Percentiles rank a stretch among this genome's conserved stretches.
phyloP scores from a whole-genome alignment of 2,113 vertebrate genomes.

The Hippocampus comes region DNA sequence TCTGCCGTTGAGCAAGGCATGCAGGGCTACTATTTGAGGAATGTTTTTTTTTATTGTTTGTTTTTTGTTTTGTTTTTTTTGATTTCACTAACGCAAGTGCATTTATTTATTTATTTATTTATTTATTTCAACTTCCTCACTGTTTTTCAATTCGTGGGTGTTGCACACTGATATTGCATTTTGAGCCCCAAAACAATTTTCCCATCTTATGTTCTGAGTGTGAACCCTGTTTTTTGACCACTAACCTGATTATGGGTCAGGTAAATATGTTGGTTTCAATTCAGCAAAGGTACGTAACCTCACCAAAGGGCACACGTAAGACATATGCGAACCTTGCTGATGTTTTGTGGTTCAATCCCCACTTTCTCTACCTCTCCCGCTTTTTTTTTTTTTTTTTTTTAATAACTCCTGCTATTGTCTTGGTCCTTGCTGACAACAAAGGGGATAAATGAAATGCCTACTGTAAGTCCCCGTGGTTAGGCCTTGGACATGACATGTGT shows the following conservation, averaged over 20 bases:
- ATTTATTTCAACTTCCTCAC: slow-evolving; percentile 31
- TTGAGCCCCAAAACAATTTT: slow-evolving; percentile 29
- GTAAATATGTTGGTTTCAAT: slow-evolving; percentile 70
- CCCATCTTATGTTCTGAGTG: slow-evolving; percentile 30
- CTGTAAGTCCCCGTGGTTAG: slow-evolving; percentile 91
- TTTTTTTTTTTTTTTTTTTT: slow-evolving; percentile 68
- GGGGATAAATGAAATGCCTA: slow-evolving; percentile 89
- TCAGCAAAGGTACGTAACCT: slow-evolving; percentile 68
- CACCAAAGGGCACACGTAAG: slow-evolving; percentile 60
- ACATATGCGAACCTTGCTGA: slow-evolving; percentile 70
- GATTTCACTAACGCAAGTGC: slow-evolving; percentile 15
- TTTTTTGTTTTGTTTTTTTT: too few species aligned
- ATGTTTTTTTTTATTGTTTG: too few species aligned
- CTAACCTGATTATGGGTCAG: slow-evolving; percentile 74
- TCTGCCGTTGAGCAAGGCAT: not conserved
- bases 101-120: slow-evolving; percentile 25
- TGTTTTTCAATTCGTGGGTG: slow-evolving; percentile 11
- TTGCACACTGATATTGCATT: slow-evolving; percentile 31
- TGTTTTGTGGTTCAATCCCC: slow-evolving; percentile 65
- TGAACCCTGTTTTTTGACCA: slow-evolving; percentile 49
- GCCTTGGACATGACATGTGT: slow-evolving; percentile 98
- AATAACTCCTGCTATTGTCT: slow-evolving; percentile 80
- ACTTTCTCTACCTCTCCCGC: slow-evolving; percentile 43
- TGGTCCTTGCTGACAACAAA: slow-evolving; percentile 86
- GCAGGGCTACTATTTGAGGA: not conserved